A percentile compares a stretch with the other conserved stretches of the same genome.
These are phyloP conservation scores for Byasa hedistus DNA, from an alignment of 2,888 invertebrate genomes.

Conservation along the genomic window DNA sequence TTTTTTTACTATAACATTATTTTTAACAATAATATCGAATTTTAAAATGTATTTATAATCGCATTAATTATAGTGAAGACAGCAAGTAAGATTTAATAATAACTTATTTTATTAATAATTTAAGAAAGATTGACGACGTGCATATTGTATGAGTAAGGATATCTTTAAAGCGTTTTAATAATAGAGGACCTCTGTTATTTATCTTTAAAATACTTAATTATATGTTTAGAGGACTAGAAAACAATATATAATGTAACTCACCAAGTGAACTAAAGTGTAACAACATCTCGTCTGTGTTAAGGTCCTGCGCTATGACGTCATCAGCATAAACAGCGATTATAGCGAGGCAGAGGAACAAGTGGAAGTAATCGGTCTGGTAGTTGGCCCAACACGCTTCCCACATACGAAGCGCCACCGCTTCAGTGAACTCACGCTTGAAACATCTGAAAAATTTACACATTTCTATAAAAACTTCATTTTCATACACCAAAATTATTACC, in stretches of 20 bases:
- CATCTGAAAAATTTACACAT: slow-evolving; percentile 76
- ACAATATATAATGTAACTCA: slow-evolving; percentile 44
- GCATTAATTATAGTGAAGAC: no score
- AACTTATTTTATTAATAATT: no score
- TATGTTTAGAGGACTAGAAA: no score
- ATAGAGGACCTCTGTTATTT: no score
- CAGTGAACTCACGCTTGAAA: slow-evolving; percentile 95
- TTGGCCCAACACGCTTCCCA: slow-evolving; percentile 99
- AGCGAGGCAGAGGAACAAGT: slow-evolving; percentile 95
- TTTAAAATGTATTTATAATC: no score
- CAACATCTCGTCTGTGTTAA: slow-evolving; percentile 96
- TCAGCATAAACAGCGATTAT: slow-evolving; percentile 96
- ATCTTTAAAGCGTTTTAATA: no score
- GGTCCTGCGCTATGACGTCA: slow-evolving; percentile 94
- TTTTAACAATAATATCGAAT: no score
- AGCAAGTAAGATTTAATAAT: no score
- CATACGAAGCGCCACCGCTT: slow-evolving; percentile 92
- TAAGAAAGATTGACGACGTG: no score
- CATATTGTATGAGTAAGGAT: no score
- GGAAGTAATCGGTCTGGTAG: slow-evolving; percentile 97
- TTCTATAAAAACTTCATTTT: background rate
- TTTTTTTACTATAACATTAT: no score
- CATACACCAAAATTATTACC: background rate
- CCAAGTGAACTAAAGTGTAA: slow-evolving; percentile 95
- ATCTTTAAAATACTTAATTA: no score